Base-by-base conservation (phyloP, 2,113 vertebrate species). In the Saguinus imperator region DNA sequence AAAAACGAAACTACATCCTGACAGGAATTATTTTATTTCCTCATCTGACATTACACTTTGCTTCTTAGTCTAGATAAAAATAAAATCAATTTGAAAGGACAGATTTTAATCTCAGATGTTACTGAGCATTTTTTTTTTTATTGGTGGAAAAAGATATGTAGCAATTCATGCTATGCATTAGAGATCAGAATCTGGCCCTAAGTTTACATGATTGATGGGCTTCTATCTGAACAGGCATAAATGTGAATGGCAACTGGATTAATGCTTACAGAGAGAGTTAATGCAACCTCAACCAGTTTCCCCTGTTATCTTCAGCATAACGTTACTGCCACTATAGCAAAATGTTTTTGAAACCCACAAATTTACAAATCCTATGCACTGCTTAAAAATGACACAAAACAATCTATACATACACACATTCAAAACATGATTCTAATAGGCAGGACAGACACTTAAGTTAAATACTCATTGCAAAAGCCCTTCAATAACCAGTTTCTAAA, bases 101-200 rank as follows among this genome's bases (percentile, higher is more conserved):
- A 94, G 61, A 97, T 95, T 96, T 97, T 95, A 97, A 97, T 95
- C 82, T 96, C 48, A 95, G 89, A 97, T 87, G 55, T 87, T 89
- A 86, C 13, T 79, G 66, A 94, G 16, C 40, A 35, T 84, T 89
- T 91, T 75, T 88, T 88, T 89, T 92, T 73, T 88, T 79, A 66
- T 52, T 61, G 29, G 32, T 84, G 40, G 86, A 27, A 77, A 91
- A 94, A 87, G 35, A 32, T 87, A 96, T 13, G 35, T 45, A 57
- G 48, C 8, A 97, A 96, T 93, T 93, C 27, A 95, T 87, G 72
- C n/a, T 75, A 94, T 48, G 87, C 50, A 89, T 90, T 86, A 92
- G 66, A 86, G 93, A 96, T 89, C 61, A 93, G 80, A 95, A 77
- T 81, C 82, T 77, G 48, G 82, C 6, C 48, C 55, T 86, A 76